Conservation (phyloP, 1,140 invertebrate genomes). For the Drosophila melanogaster region DNA sequence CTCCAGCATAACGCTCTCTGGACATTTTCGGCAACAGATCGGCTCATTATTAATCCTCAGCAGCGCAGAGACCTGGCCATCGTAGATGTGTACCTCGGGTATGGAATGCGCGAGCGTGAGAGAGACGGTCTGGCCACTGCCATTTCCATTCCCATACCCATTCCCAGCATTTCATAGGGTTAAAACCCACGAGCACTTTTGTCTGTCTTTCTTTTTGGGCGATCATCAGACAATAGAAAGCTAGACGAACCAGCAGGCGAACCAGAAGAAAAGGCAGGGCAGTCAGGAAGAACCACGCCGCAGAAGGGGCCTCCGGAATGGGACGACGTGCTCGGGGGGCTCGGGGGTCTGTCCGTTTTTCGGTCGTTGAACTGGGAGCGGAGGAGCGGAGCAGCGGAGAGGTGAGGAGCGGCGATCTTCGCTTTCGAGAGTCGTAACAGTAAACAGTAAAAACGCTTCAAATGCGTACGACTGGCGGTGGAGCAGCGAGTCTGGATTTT, state of each 20-base stretch:
- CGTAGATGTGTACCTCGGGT: slow-evolving; percentile 24
- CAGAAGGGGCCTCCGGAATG: slow-evolving; percentile 64
- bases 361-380: slow-evolving; percentile 71
- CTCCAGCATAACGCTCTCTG: slow-evolving; percentile 50
- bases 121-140: slow-evolving; percentile 39
- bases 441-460: slow-evolving; percentile 66
- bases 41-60: slow-evolving; percentile 78
- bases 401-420: slow-evolving; percentile 48
- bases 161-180: slow-evolving; percentile 60
- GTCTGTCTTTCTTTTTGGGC: slow-evolving; percentile 65
- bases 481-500: slow-evolving; percentile 35
- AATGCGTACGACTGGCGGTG: slow-evolving; percentile 55
- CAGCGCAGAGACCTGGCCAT: slow-evolving; percentile 33
- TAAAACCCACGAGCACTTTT: slow-evolving; percentile 74
- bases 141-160: slow-evolving; percentile 20
- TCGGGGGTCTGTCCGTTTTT: slow-evolving; percentile 58
- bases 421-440: slow-evolving; percentile 73
- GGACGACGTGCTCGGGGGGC: slow-evolving; percentile 8
- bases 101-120: slow-evolving; percentile 53
- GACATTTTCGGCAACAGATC: slow-evolving; percentile 74
- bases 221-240: slow-evolving; percentile 81
- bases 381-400: slow-evolving; percentile 14
- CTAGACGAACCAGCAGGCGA: slow-evolving; percentile 72
- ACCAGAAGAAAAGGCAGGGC: slow-evolving; percentile 52
- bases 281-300: slow-evolving; percentile 79